phyloP scores from a whole-genome alignment of 2,888 invertebrate species.

The Cantharis lateralis region DNA sequence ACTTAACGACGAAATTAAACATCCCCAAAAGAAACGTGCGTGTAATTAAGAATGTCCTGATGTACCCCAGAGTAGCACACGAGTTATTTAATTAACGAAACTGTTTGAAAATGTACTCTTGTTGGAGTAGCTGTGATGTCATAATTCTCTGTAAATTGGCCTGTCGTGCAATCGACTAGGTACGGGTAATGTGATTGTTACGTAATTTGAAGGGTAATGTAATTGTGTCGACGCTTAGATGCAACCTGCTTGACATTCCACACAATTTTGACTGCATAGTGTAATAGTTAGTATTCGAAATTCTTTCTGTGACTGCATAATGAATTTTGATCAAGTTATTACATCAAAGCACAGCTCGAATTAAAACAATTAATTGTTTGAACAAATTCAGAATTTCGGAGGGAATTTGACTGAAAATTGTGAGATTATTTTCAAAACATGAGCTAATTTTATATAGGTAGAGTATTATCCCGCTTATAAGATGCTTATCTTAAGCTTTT shows the following conservation, averaged over 20 bases:
- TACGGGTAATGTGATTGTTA: conserved; percentile 33
- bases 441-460: not conserved
- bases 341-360: not conserved
- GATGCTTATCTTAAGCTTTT: conserved; percentile 6
- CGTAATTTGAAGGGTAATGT: conserved; percentile 32
- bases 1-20: conserved; percentile 29
- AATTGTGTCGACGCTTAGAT: conserved; percentile 26
- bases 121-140: conserved; percentile 26
- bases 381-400: conserved; percentile 22
- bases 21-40: conserved; percentile 28
- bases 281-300: not conserved
- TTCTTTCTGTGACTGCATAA: conserved; percentile 15
- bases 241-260: conserved; percentile 34
- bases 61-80: conserved; percentile 22
- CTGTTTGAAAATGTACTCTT: conserved; percentile 16
- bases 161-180: conserved; percentile 26
- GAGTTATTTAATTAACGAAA: conserved; percentile 32
- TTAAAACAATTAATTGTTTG: not conserved
- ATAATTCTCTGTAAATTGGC: conserved; percentile 35
- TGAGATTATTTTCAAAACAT: not conserved
- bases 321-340: not conserved
- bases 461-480: not conserved
- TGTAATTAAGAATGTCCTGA: conserved; percentile 27
- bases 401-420: not conserved
- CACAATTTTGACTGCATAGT: conserved; percentile 23